A percentile compares a stretch with the other conserved stretches of the same genome.
Evolutionary conservation across 1,140 invertebrate species (phyloP).

Genomic region (Trachelipus rathkii): DNA sequence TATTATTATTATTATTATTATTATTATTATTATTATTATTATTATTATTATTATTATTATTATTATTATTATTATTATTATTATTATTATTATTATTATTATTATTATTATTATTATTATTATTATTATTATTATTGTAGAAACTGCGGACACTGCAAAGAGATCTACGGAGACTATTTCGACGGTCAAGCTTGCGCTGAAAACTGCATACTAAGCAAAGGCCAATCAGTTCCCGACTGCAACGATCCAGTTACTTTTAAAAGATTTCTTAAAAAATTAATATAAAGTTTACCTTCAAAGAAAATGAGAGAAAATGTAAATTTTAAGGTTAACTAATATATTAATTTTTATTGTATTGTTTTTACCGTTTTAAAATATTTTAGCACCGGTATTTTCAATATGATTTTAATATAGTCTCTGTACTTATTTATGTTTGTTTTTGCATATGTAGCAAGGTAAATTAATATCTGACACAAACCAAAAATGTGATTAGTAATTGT

Average conservation of each 20-base stretch:
- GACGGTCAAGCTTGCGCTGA: conserved; percentile 53
- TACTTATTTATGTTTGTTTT: too few relatives aligned
- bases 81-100: neutral
- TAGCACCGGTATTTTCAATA: too few relatives aligned
- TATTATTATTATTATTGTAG: conserved; percentile 40
- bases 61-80: neutral
- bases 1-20: conserved; percentile 8
- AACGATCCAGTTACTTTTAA: conserved; percentile 52
- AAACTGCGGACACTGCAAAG: conserved; percentile 55
- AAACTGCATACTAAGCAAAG: conserved; percentile 50
- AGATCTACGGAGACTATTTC: conserved; percentile 55
- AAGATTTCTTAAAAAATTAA: conserved; percentile 47
- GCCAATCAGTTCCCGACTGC: conserved; percentile 52
- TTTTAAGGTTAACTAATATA: too few relatives aligned
- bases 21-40: neutral
- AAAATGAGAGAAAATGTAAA: neutral
- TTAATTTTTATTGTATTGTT: too few relatives aligned
- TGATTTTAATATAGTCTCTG: too few relatives aligned
- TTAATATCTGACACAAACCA: too few relatives aligned
- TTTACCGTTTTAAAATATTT: too few relatives aligned
- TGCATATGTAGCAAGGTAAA: too few relatives aligned
- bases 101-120: neutral
- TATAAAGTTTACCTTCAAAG: neutral
- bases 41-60: neutral
- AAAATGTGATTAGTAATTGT: too few relatives aligned